Evolutionary conservation across 2,113 vertebrate species (phyloP), one percentile per base, ranked within the genome.

Genomic region (Percopsis transmontana): DNA sequence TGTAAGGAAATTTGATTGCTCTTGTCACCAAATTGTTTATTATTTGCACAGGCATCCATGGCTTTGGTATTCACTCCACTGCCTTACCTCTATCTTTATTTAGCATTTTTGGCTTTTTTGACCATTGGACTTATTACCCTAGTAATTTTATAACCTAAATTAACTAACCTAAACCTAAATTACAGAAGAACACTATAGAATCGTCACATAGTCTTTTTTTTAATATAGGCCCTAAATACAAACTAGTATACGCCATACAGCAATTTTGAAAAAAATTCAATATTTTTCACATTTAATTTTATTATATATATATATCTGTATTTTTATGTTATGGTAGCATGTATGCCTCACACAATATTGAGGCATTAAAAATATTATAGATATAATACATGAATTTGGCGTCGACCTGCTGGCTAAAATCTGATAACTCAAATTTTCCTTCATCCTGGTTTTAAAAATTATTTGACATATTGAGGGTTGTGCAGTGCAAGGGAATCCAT

Each of bases 401-500:
- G 73, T 48, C 74, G 68, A 87, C 77, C 62, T 81, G 75, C 72
- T 78, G 74, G 81, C 83, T 75, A 85, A 69, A 68, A 78, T 58
- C 42, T 67, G 58, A 51, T 64, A 72, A 71, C 66, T 21, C 19
- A 64, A 42, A 72, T 80, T 82, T 77, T 21, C 42, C 40, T 64
- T 54, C 20, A 48, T 66, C 44, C 11, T 51, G 41, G 47, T 73
- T 72, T 72, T 48, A 13, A 64, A 84, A 82, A 68, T 44, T 15
- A 58, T 66, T 71, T 18, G 1, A 80, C 66, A 18, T 24, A 51
- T 16, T 52, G 53, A 67, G 69, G 77, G 52, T 38, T 77, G 64
- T 73, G 78, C 83, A 85, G 77, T 77, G 82, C 68, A 78, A 82
- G 80, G 70, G 74, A 80, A 81, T 73, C 56, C 71, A 82, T 62